These are phyloP conservation scores for Drosophila sucinea DNA, from an alignment of 1,140 invertebrate species.

Conservation along the genomic window DNA sequence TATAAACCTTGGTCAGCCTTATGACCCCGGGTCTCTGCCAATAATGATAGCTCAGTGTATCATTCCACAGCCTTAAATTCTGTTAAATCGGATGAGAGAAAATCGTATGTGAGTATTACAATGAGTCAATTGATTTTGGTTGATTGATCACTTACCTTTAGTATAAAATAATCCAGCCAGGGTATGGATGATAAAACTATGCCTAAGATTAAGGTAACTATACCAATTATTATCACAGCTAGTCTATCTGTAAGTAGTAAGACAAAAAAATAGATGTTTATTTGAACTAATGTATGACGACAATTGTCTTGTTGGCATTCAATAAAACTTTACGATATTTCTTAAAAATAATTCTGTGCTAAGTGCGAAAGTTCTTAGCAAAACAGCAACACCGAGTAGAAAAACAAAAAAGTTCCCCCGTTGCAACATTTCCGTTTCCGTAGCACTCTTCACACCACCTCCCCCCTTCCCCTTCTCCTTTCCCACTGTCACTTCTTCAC, in stretches of 20 bases:
- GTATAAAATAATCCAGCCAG: conserved; percentile 92
- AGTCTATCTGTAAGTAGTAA: conserved; percentile 88
- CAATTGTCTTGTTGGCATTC: background rate
- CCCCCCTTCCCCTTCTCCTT: background rate
- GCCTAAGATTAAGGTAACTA: conserved; percentile 90
- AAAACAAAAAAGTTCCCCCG: background rate
- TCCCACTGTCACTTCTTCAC: background rate
- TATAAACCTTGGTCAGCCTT: conserved; percentile 94
- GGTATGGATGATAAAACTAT: conserved; percentile 92
- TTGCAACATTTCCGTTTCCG: conserved; percentile 1
- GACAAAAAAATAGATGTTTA: background rate
- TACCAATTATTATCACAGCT: conserved; percentile 90
- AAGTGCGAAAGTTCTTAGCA: background rate
- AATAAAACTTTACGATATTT: background rate
- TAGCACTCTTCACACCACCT: background rate
- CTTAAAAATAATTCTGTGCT: background rate
- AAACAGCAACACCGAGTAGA: background rate
- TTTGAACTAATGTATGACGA: background rate
- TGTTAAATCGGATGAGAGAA: conserved; percentile 73
- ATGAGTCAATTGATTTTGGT: background rate
- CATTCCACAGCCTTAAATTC: conserved; percentile 93
- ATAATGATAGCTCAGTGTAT: conserved; percentile 93
- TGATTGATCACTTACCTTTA: conserved; percentile 86
- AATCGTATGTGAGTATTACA: too few species aligned
- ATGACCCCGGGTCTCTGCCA: conserved; percentile 96